phyloP scores from a whole-genome alignment of 2,797 vertebrate genomes.

The Novumbra hubbsi region DNA sequence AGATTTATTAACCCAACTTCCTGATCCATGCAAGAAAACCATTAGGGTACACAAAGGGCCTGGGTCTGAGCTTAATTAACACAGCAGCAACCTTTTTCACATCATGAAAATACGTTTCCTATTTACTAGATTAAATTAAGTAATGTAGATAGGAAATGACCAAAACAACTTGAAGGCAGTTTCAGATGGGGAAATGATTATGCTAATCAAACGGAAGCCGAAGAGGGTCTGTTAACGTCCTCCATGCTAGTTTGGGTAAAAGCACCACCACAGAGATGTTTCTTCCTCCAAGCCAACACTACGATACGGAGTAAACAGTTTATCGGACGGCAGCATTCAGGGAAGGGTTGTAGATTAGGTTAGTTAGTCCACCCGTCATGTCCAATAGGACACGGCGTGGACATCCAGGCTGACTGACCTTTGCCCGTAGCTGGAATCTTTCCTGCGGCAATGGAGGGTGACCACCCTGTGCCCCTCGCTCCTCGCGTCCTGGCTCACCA shows the following conservation, averaged over 20 bases:
- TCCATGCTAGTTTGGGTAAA: not conserved
- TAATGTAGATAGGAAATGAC: constrained; percentile 66
- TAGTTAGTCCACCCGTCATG: not conserved
- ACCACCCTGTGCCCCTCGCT: constrained; percentile 85
- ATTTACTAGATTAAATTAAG: constrained; percentile 74
- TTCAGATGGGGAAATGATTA: constrained; percentile 54
- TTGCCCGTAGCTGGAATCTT: constrained; percentile 75
- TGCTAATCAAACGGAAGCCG: constrained; percentile 40
- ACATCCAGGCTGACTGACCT: constrained; percentile 72
- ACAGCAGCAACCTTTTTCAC: constrained; percentile 62
- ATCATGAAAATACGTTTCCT: constrained; percentile 57
- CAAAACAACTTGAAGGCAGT: constrained; percentile 54
- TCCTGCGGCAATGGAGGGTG: constrained; percentile 85
- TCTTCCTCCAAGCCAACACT: constrained; percentile 44
- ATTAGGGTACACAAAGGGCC: constrained; percentile 69
- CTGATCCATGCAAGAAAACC: constrained; percentile 74
- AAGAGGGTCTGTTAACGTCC: constrained; percentile 17
- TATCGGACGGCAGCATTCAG: constrained; percentile 15
- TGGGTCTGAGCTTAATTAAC: constrained; percentile 79
- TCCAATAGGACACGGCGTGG: not conserved
- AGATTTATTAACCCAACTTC: constrained; percentile 78
- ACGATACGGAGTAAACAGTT: constrained; percentile 22
- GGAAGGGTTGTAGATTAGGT: constrained; percentile 10
- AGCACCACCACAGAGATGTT: not conserved
- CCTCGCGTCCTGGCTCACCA: constrained; percentile 85